Evolutionary conservation across 1,140 invertebrate genomes (phyloP).

Genomic region (Catajapyx aquilonaris): DNA sequence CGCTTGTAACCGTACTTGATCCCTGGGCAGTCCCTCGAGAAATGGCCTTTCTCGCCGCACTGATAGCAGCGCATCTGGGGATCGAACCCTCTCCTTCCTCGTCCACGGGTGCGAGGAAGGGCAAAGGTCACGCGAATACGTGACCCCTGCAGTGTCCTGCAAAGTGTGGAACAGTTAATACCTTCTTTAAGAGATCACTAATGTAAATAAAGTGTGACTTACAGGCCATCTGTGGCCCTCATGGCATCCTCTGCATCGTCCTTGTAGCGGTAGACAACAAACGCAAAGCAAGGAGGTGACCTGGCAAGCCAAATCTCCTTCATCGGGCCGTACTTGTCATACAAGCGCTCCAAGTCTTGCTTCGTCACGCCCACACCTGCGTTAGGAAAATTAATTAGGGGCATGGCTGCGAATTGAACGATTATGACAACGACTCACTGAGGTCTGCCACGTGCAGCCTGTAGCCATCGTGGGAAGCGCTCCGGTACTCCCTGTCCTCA

Average conservation of each 20-base stretch:
- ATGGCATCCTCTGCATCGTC: conserved; percentile 44
- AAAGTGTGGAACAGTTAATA: conserved; percentile 5
- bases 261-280: conserved; percentile 46
- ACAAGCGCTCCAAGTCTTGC: conserved; percentile 34
- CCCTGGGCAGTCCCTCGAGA: conserved; percentile 37
- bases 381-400: conserved; percentile 2
- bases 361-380: conserved; percentile 26
- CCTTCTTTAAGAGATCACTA: no score
- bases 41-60: conserved; percentile 38
- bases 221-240: conserved; percentile 37
- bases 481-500: no score
- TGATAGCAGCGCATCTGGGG: conserved; percentile 39
- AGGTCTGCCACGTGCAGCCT: conserved; percentile 25
- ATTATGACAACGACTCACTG: conserved; percentile 5
- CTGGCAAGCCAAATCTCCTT: conserved; percentile 48
- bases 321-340: conserved; percentile 38
- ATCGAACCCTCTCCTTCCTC: conserved; percentile 25
- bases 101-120: conserved; percentile 22
- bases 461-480: no score
- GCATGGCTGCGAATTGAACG: background rate
- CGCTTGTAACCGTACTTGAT: conserved; percentile 17
- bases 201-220: no score
- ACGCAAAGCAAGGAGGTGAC: conserved; percentile 45
- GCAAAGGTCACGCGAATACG: conserved; percentile 23
- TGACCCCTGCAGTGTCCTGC: conserved; percentile 19